Conservation (phyloP, 2,888 invertebrate species). For the Caenorhabditis japonica region DNA sequence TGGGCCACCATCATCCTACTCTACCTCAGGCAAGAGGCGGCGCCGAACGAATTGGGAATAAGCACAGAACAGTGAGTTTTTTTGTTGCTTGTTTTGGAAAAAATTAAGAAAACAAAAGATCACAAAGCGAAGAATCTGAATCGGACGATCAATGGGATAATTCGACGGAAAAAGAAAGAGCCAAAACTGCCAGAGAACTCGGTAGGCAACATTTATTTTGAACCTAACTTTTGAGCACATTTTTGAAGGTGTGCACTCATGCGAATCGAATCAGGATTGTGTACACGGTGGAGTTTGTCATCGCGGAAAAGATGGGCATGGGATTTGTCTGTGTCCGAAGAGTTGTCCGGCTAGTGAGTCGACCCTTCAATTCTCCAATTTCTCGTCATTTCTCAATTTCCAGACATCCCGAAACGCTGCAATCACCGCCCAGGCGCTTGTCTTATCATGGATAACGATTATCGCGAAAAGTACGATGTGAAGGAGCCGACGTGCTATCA, state of each 20-base stretch:
- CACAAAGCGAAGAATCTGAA: too few species aligned
- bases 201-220: slow-evolving; percentile 8
- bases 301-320: slow-evolving; percentile 64
- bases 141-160: background rate
- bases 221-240: background rate
- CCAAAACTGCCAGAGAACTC: slow-evolving; percentile 34
- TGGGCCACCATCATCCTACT: slow-evolving; percentile 40
- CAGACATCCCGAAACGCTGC: slow-evolving; percentile 44
- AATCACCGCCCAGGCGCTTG: slow-evolving; percentile 50
- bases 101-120: background rate
- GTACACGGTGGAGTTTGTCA: slow-evolving; percentile 71
- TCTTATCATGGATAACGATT: slow-evolving; percentile 66
- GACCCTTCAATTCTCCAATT: too few species aligned
- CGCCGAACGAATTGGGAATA: background rate
- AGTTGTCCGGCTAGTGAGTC: slow-evolving; percentile 72
- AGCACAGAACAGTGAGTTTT: slow-evolving; percentile 20
- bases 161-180: background rate
- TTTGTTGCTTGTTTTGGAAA: background rate
- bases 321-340: slow-evolving; percentile 72
- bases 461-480: slow-evolving; percentile 64
- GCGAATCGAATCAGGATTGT: slow-evolving; percentile 71
- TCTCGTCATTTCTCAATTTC: too few species aligned
- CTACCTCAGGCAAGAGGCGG: slow-evolving; percentile 18
- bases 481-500: slow-evolving; percentile 64
- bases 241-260: slow-evolving; percentile 63